Base-by-base conservation (phyloP, 2,113 vertebrate genomes). In the Hepsetus odoe region DNA sequence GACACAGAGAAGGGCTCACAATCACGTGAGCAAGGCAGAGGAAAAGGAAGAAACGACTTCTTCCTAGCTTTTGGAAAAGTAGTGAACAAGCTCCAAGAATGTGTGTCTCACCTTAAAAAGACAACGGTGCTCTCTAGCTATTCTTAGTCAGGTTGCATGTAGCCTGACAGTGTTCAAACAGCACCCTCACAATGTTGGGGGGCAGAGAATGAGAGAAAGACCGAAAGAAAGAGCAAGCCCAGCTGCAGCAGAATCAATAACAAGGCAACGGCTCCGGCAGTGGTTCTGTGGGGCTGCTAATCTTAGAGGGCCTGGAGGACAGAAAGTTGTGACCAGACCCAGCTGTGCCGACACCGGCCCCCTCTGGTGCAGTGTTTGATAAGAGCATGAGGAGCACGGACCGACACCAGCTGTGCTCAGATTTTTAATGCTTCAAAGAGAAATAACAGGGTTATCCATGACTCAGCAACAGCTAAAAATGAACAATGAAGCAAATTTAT, bases 321-420 rank as follows among this genome's bases (percentile, higher is more conserved):
- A 35, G 46, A 66, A 76, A 53, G 22, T 3, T 20, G 64, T 13
- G 55, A 20, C 22, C 24, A n/a, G 61, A 42, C 78, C 59, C 70
- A 70, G 72, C 72, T 62, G 72, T 49, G 64, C 22, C 38, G 64
- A 24, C 22, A 35, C 28, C 56, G n/a, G 35, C 18, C 56, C 44
- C 72, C 79, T 58, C 11, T 6, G 28, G 44, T 16, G 24, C 44
- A 53, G 58, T 53, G 62, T 76, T 24, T 22, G 38, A 70, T 75
- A 53, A 44, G 32, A 38, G 65, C 42, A 46, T 44, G 64, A 58
- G 13, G 32, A 44, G n/a, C 51, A 18, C 35, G 20, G 51, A 32
- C 56, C 13, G 33, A 32, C 56, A 55, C 44, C 79, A 53, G 72
- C 79, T 62, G 79, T 20, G 79, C 55, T 64, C 56, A 59, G 28